Base-by-base conservation (phyloP, 2,888 invertebrate species). In the Brachypterus glaber region DNA sequence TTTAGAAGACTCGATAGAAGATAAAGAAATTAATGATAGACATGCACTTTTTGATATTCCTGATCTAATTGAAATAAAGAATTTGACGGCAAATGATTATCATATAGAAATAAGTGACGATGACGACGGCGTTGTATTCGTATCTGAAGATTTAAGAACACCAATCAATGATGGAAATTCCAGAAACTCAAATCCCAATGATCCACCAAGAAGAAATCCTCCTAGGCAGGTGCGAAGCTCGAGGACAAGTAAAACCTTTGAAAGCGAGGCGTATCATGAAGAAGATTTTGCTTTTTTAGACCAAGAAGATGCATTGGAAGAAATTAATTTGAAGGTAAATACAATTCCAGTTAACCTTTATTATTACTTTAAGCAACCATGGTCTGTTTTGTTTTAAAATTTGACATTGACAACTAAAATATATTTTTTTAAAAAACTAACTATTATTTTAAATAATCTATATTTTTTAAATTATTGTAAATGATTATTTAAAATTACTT, bases 231-330 rank as follows among this genome's bases (percentile, higher is more conserved):
- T 43, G 2, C 47, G 53, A 30, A 39, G 14, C 2, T 25, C 26
- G 9, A 47, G 40, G 18, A 45, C 39, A 15, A 43, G 41, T 9
- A 43, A 38, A 30, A 40, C 45, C 37, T 36, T 48, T 2, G 39
- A 45, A 14, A 47, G 49, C 15, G 51, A 53, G 16, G 39, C 46
- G 13, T 37, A 52, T 4, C 44, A 46, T 12, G 53, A 51, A 30
- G 51, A 52, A 26, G 53, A 53, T 33, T 52, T 53, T 27, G 49
- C 40, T 9, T 47, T 53, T 37, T 38, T 53, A 17, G 53, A 53
- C 17, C 31, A 48, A 11, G 42, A 45, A 25, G 51, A 50, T 12
- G 50, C 52, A 30, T 47, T 47, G 3, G 33, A 37, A 15, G 41
- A 21, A 21, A 21, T 21, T 5, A 21, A 21, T 21, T 7, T 5